These are phyloP conservation scores for Chrysolina haemoptera DNA, from an alignment of 2,888 invertebrate genomes.

Conservation along the genomic window DNA sequence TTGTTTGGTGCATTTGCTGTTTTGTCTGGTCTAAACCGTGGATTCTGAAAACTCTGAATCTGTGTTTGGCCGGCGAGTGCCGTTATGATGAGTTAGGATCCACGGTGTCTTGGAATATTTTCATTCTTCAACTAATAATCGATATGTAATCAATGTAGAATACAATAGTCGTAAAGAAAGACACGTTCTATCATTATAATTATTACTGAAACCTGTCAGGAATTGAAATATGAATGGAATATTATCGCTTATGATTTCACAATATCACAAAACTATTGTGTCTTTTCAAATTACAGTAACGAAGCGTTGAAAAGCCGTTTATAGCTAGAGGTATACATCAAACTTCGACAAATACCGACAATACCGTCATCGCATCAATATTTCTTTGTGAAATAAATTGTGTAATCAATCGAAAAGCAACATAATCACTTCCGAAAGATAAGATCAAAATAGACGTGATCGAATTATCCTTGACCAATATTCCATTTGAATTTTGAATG, in stretches of 20 bases:
- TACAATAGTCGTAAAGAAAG: no score
- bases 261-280: neutral
- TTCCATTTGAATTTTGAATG: neutral
- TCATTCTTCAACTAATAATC: no score
- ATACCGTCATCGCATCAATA: constrained; percentile 11
- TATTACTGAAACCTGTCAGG: neutral
- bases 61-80: no score
- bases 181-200: no score
- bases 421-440: constrained; percentile 12
- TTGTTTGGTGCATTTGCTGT: no score
- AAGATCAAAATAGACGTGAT: constrained; percentile 11
- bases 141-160: no score
- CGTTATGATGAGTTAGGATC: no score
- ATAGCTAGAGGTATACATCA: no score
- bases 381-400: constrained; percentile 16
- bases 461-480: constrained; percentile 1
- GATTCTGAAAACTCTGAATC: no score
- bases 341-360: neutral
- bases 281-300: neutral
- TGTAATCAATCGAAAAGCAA: constrained; percentile 7
- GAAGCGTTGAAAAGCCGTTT: no score
- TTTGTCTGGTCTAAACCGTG: no score
- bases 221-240: neutral
- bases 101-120: no score
- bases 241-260: neutral